These are phyloP conservation scores for Pristionchus mayeri DNA, from an alignment of 2,888 invertebrate genomes.

Conservation along the genomic window DNA sequence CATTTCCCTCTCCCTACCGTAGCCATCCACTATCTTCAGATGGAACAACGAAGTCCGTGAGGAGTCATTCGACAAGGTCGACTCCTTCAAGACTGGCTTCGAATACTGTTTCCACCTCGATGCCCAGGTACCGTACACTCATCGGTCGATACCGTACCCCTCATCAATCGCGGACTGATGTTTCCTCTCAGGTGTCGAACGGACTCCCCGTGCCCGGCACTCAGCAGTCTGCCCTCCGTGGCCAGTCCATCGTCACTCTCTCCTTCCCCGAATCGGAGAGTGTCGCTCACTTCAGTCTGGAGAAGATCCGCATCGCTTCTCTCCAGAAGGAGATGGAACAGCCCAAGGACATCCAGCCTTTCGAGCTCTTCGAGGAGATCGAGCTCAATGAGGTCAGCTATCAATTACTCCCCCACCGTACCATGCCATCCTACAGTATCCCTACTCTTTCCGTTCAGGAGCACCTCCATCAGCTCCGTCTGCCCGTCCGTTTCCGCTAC, in stretches of 20 bases:
- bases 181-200: slow-evolving; percentile 60
- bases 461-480: no score
- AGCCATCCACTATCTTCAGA: background rate
- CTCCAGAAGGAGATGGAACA: slow-evolving; percentile 16
- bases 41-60: background rate
- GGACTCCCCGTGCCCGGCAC: slow-evolving; percentile 65
- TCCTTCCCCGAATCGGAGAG: background rate
- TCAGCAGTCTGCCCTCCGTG: slow-evolving; percentile 64
- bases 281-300: slow-evolving; percentile 14
- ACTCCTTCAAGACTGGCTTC: background rate
- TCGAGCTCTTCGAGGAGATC: slow-evolving; percentile 45
- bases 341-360: slow-evolving; percentile 48
- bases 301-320: slow-evolving; percentile 43
- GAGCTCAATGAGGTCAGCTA: background rate
- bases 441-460: slow-evolving; percentile 64
- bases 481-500: no score
- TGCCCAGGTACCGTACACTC: slow-evolving; percentile 21
- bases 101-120: slow-evolving; percentile 45
- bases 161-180: background rate
- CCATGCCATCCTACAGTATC: background rate
- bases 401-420: background rate
- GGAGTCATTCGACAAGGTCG: background rate
- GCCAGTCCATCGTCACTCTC: slow-evolving; percentile 63
- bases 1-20: background rate
- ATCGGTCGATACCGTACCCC: background rate